Evolutionary conservation across 1,140 invertebrate genomes (phyloP), one percentile per base, ranked within the genome.

Genomic region (Danaus plexippus): DNA sequence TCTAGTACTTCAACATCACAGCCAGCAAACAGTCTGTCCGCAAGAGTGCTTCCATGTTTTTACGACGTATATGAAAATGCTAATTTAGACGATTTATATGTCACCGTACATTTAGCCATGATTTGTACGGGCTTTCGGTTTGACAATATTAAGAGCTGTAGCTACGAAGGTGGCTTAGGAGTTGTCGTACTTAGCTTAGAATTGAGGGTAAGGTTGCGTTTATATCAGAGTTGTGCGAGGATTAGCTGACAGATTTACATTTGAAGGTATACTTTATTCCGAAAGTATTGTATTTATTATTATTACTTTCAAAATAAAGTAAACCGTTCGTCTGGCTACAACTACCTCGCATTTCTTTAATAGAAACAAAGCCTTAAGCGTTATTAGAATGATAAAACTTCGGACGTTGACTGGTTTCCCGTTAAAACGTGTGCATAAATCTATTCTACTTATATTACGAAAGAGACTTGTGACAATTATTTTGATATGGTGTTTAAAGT

Each of bases 21-120:
- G 57, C 69, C 79, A 80, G 79, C 72, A 80, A 79, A 75, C 78
- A 80, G 77, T 83, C 80, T 86, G 82, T 86, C 82, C 82, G 82
- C 79, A 69, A 73, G 73, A 77, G 82, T 86, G 82, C 83, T 86
- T 86, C 80, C 83, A 86, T 77, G 75, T 85, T 85, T 85, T 78
- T 82, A 84, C 68, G 71, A 77, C 69, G 64, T 78, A 75, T 73
- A 77, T 71, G 57, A 68, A 69, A 73, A 73, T 66, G 69, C 73
- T 75, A 71, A 75, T 75, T 75, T 82, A 78, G 75, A 80, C 64
- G 66, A 73, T 76, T 85, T 80, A 75, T 75, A 77, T 61, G 66
- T 70, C 45, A 40, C 46, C 46, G 22, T 22, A 45, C 11, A 12
- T 12, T 11, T 45, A 45, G 43, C 12, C 43, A 45, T 5, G 43